Percentiles rank a stretch among this genome's conserved stretches.
phyloP scores from a whole-genome alignment of 2,888 invertebrate species.

The Lypha dubia region DNA sequence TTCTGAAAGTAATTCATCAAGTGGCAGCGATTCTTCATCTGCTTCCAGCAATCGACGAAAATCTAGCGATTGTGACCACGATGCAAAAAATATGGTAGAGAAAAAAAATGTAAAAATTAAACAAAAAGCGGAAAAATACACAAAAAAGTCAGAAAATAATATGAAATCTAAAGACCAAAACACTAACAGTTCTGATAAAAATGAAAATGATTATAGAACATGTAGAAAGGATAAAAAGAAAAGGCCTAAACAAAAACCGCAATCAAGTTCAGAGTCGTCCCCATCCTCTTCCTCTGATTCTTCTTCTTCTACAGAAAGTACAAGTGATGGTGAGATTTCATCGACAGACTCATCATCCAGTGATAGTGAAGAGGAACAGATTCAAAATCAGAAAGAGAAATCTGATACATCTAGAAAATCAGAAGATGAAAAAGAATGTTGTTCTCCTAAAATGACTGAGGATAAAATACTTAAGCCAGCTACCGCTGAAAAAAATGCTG shows the following conservation, averaged over 20 bases:
- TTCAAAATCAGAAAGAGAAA: neutral
- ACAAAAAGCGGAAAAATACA: conserved; percentile 32
- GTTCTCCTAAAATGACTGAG: neutral
- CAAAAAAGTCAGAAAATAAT: conserved; percentile 18
- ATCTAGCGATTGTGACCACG: conserved; percentile 31
- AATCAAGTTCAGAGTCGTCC: conserved; percentile 50
- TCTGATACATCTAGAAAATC: neutral
- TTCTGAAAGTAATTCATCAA: conserved; percentile 76
- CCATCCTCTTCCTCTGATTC: conserved; percentile 67
- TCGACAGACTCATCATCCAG: conserved; percentile 56
- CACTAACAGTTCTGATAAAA: neutral
- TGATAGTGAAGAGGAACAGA: conserved; percentile 39
- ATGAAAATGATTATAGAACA: neutral
- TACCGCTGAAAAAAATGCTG: neutral
- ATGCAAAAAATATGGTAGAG: conserved; percentile 69
- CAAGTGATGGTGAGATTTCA: conserved; percentile 47
- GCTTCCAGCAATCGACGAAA: conserved; percentile 50
- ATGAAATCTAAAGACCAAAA: neutral
- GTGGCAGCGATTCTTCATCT: conserved; percentile 65
- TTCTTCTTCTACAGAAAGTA: conserved; percentile 35
- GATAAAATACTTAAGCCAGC: neutral
- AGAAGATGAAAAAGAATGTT: too few species aligned
- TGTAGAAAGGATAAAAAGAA: conserved; percentile 31
- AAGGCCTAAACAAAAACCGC: conserved; percentile 32
- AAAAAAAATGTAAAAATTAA: conserved; percentile 54